These are phyloP conservation scores for Nettapus auritus DNA, from an alignment of 2,113 vertebrate genomes.

Conservation along the genomic window DNA sequence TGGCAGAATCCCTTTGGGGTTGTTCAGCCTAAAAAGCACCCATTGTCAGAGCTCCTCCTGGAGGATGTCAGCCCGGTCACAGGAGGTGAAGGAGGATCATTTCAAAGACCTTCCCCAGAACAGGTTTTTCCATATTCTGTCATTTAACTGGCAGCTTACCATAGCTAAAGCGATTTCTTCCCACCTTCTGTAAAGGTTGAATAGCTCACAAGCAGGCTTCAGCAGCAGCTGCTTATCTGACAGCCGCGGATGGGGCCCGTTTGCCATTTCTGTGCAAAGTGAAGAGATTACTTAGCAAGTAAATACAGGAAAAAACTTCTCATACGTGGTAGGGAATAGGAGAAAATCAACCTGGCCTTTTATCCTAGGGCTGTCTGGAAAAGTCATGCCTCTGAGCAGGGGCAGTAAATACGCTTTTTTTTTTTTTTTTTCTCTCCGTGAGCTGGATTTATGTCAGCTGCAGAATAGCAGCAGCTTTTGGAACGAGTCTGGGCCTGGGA, in stretches of 20 bases:
- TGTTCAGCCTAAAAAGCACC: neutral
- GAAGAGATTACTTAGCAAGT: neutral
- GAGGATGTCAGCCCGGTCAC: neutral
- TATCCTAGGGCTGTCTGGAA: neutral
- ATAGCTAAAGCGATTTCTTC: neutral
- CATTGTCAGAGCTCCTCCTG: neutral
- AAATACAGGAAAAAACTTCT: neutral
- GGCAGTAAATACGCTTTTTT: no score
- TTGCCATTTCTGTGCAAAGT: neutral
- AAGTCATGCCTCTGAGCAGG: neutral
- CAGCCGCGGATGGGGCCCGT: rapidly evolving
- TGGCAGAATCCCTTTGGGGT: neutral
- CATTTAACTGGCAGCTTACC: neutral
- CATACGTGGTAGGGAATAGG: no score
- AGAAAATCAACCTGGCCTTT: neutral
- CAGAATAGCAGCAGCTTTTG: rapidly evolving
- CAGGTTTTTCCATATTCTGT: neutral
- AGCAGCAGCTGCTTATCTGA: neutral
- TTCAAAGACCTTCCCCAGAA: neutral
- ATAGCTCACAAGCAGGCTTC: neutral
- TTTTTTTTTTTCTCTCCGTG: neutral
- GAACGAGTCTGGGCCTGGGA: neutral
- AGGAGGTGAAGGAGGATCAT: rapidly evolving
- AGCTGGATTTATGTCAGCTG: neutral
- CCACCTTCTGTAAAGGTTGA: neutral